Evolutionary conservation across 2,797 vertebrate species (phyloP).

Genomic region (Apogon hyalosoma): DNA sequence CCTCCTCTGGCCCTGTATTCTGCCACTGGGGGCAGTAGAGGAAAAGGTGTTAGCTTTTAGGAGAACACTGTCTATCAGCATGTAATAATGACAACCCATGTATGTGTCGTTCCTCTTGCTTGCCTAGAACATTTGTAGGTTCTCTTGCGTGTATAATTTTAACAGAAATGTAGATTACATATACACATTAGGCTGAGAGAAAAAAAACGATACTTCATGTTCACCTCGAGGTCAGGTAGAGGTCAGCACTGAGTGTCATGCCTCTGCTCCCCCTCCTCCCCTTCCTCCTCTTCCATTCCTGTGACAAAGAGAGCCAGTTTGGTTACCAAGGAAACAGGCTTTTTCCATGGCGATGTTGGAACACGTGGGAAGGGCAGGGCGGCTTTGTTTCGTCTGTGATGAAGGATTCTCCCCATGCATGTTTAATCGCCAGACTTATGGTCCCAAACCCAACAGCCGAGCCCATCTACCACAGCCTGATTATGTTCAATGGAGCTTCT

Average conservation of each 20-base stretch:
- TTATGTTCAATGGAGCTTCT: constrained; percentile 78
- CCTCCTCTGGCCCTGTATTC: constrained; percentile 26
- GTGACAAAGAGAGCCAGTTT: constrained; percentile 79
- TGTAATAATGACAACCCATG: constrained; percentile 7
- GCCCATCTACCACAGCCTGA: constrained; percentile 74
- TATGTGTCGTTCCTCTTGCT: constrained; percentile 18
- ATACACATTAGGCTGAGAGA: neutral
- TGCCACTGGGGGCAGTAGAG: constrained; percentile 67
- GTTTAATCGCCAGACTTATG: constrained; percentile 80
- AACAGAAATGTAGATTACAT: constrained; percentile 17
- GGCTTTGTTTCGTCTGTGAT: constrained; percentile 79
- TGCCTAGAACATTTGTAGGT: neutral
- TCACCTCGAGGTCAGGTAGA: constrained; percentile 78
- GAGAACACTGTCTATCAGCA: constrained; percentile 20
- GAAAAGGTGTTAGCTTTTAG: constrained; percentile 33
- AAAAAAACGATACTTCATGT: constrained; percentile 55
- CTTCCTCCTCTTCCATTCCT: constrained; percentile 52
- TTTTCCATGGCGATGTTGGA: constrained; percentile 72
- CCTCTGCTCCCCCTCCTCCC: constrained; percentile 45
- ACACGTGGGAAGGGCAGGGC: constrained; percentile 77
- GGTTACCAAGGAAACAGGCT: constrained; percentile 83
- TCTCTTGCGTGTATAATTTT: neutral
- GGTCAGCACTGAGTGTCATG: constrained; percentile 73
- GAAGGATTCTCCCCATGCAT: constrained; percentile 80
- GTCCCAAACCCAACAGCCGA: constrained; percentile 63